Conservation (phyloP, 2,888 invertebrate species). For the Rhagonycha lutea region DNA sequence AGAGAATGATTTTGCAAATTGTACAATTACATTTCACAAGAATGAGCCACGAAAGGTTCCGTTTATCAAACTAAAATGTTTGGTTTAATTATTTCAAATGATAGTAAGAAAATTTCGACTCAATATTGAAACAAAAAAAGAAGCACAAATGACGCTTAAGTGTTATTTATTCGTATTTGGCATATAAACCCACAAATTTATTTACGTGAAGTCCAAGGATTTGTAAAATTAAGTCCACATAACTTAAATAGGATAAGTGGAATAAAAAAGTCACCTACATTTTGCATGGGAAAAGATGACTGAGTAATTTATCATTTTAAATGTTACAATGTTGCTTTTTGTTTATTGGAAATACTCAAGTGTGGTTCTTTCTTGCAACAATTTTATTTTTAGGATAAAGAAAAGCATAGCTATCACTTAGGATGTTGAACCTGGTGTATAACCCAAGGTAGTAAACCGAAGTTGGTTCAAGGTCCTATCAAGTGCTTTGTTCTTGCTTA, state of each 20-base stretch:
- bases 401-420: conserved; percentile 27
- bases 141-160: no score
- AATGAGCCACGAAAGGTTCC: neutral
- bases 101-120: no score
- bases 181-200: neutral
- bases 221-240: neutral
- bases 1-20: neutral
- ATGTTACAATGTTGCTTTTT: neutral
- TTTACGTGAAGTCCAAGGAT: no score
- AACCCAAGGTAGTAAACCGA: conserved; percentile 38
- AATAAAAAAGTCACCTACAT: neutral
- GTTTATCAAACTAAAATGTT: no score
- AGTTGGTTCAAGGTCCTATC: conserved; percentile 41
- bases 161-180: neutral
- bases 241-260: neutral
- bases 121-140: neutral
- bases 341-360: neutral
- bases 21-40: neutral
- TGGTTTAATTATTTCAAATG: no score
- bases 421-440: conserved; percentile 43
- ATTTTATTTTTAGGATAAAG: conserved; percentile 34
- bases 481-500: conserved; percentile 37
- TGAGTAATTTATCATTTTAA: neutral
- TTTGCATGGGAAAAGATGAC: neutral
- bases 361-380: neutral